Evolutionary conservation across 2,888 invertebrate genomes (phyloP).

Genomic region (Poecilus cupreus): DNA sequence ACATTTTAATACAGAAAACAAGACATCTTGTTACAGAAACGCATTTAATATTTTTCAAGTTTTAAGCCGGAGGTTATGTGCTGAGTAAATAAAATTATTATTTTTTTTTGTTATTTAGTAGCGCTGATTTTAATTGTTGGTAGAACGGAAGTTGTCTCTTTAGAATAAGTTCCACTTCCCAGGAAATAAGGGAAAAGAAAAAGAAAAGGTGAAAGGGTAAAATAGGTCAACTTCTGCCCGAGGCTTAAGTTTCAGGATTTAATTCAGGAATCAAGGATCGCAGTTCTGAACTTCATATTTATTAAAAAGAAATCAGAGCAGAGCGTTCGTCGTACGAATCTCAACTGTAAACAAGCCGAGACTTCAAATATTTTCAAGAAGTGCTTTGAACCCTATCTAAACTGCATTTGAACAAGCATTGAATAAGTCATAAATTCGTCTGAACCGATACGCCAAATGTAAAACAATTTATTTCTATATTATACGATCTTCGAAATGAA

Average conservation of each 20-base stretch:
- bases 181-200: background rate
- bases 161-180: background rate
- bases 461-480: constrained; percentile 25
- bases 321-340: background rate
- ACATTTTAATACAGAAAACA: no score
- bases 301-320: constrained; percentile 26
- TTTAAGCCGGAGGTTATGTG: no score
- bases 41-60: no score
- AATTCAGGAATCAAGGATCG: constrained; percentile 18
- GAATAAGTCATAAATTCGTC: constrained; percentile 1
- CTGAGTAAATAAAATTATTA: no score
- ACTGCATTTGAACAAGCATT: constrained; percentile 3
- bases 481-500: background rate
- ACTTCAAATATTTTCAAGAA: constrained; percentile 1
- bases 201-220: background rate
- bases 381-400: constrained; percentile 1
- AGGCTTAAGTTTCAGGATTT: constrained; percentile 36
- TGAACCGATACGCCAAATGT: background rate
- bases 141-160: no score
- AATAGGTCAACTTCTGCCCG: constrained; percentile 23
- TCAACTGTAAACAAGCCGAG: constrained; percentile 20
- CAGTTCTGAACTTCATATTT: constrained; percentile 26
- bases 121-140: no score
- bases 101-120: no score
- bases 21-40: no score